Percentiles rank a stretch among this genome's conserved stretches.
Evolutionary conservation across 2,888 invertebrate genomes (phyloP).

Genomic region (Cephonodes hylas): DNA sequence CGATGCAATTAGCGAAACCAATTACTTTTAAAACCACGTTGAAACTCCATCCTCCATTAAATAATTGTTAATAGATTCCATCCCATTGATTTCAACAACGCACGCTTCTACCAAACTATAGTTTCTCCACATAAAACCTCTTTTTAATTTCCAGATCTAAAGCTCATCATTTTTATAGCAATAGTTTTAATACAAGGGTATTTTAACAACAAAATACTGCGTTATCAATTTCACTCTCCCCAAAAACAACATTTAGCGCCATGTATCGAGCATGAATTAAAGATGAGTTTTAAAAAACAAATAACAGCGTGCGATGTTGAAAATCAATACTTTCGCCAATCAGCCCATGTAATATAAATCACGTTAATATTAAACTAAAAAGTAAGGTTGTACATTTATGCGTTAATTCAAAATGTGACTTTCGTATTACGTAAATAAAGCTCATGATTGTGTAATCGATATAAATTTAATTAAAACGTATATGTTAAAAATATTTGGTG

Average conservation of each 20-base stretch:
- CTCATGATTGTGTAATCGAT: conserved; percentile 75
- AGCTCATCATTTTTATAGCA: not conserved
- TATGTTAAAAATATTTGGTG: conserved; percentile 54
- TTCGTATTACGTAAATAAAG: conserved; percentile 68
- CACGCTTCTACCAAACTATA: not conserved
- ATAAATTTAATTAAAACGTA: conserved; percentile 72
- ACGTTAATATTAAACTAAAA: conserved; percentile 12
- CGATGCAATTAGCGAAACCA: not conserved
- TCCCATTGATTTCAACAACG: conserved; percentile 5
- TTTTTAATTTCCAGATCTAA: too few relatives aligned
- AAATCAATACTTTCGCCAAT: conserved; percentile 16
- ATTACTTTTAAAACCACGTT: not conserved
- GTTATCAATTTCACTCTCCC: too few relatives aligned
- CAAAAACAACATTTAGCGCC: not conserved
- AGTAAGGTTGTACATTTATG: conserved; percentile 72
- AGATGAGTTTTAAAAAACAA: not conserved
- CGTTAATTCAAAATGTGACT: conserved; percentile 50
- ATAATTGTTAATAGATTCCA: not conserved
- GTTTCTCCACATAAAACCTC: not conserved
- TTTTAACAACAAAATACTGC: too few relatives aligned
- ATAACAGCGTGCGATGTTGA: conserved; percentile 6
- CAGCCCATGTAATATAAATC: conserved; percentile 53
- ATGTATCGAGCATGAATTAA: not conserved
- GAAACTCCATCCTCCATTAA: not conserved
- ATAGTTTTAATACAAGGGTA: too few relatives aligned